Conservation (phyloP, 2,797 vertebrate genomes). For the Mareca penelope region DNA sequence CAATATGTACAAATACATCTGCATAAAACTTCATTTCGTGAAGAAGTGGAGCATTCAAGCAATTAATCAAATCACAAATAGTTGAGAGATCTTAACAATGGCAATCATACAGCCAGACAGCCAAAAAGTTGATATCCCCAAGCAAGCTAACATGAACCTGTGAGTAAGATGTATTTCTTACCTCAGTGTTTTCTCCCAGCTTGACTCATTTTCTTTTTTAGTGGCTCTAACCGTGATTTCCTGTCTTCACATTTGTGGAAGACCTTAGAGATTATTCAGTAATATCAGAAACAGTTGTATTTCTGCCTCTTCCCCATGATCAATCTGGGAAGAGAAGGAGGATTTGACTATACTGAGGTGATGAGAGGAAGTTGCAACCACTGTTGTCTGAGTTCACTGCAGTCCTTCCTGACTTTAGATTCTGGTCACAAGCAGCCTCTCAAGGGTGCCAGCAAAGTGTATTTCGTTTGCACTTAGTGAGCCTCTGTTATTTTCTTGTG, state of each 20-base stretch:
- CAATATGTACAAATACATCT: background rate
- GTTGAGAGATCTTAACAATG: constrained; percentile 6
- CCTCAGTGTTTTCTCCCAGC: background rate
- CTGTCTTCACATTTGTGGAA: background rate
- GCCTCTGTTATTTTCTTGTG: constrained; percentile 54
- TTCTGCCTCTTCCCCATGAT: background rate
- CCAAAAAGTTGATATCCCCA: background rate
- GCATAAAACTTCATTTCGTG: constrained; percentile 26
- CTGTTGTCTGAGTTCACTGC: background rate
- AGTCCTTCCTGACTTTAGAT: constrained; percentile 23
- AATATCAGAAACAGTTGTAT: background rate
- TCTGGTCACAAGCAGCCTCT: constrained; percentile 48
- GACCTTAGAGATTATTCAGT: background rate
- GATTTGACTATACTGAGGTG: background rate
- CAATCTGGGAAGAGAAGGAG: background rate
- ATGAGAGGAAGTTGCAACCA: background rate
- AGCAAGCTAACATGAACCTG: background rate
- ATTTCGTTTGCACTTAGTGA: constrained; percentile 42
- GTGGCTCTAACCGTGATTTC: background rate
- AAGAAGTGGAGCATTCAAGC: background rate
- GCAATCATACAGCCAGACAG: constrained; percentile 21
- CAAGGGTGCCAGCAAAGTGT: constrained; percentile 14
- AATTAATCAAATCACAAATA: constrained; percentile 42
- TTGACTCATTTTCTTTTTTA: background rate
- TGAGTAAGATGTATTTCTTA: constrained; percentile 15